These are phyloP conservation scores for Agonopterix subpropinquella DNA, from an alignment of 2,888 invertebrate genomes.

Conservation along the genomic window DNA sequence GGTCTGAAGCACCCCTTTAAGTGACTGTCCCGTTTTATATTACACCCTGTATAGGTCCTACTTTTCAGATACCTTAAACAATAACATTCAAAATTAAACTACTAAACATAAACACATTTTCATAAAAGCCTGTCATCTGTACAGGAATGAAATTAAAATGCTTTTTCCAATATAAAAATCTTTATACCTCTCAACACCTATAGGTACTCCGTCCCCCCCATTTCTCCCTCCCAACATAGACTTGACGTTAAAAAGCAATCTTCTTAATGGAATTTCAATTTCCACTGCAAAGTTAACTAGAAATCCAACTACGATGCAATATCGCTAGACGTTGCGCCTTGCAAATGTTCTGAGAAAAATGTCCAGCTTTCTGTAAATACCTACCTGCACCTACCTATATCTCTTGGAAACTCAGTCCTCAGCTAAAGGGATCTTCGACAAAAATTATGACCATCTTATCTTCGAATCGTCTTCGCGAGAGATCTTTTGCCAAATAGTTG, in stretches of 20 bases:
- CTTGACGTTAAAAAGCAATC: conserved; percentile 67
- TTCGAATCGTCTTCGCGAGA: no score
- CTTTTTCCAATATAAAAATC: background rate
- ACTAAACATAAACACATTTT: conserved; percentile 13
- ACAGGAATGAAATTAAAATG: background rate
- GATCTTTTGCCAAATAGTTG: no score
- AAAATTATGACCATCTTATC: no score
- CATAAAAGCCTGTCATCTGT: no score
- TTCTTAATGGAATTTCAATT: conserved; percentile 73
- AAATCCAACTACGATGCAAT: conserved; percentile 58
- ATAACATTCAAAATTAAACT: no score
- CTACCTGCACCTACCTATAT: background rate
- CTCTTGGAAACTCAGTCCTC: no score
- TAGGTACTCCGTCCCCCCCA: conserved; percentile 8
- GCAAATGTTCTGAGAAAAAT: background rate
- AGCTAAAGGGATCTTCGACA: no score
- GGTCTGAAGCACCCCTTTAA: no score
- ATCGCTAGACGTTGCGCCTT: conserved; percentile 22
- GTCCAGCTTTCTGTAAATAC: background rate
- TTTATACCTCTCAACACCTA: conserved; percentile 7
- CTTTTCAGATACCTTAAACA: no score
- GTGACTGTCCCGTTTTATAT: no score
- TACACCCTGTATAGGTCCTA: no score
- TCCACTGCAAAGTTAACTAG: conserved; percentile 63
- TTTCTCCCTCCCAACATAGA: conserved; percentile 11